These are phyloP conservation scores for Campylomormyrus numenius DNA, from an alignment of 2,113 vertebrate species.

Conservation along the genomic window DNA sequence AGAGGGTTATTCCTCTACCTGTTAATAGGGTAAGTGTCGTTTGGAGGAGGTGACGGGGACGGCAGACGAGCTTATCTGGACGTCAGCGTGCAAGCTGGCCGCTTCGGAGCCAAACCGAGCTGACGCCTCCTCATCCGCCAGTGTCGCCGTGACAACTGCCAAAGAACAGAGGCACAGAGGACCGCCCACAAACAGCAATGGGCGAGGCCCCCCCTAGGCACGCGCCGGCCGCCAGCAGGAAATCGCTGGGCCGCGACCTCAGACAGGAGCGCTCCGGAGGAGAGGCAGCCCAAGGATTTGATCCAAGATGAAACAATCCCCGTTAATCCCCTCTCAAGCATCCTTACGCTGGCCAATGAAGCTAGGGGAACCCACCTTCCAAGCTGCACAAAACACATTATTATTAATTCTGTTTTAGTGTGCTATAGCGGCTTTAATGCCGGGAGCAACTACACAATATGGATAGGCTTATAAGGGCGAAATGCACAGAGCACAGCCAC, in stretches of 20 bases:
- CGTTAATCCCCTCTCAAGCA: conserved; percentile 19
- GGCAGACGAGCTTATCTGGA: not conserved
- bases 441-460: not conserved
- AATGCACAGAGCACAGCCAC: not conserved
- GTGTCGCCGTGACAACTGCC: not conserved
- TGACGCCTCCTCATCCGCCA: not conserved
- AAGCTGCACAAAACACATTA: not conserved
- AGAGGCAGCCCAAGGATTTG: conserved; percentile 11
- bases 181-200: conserved; percentile 16
- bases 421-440: not conserved
- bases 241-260: not conserved
- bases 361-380: not conserved
- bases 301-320: conserved; percentile 25
- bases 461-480: not conserved
- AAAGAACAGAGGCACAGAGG: not conserved
- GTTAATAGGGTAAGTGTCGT: not conserved
- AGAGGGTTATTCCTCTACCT: not conserved
- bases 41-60: not conserved
- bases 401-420: not conserved
- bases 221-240: not conserved
- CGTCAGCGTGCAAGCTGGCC: not conserved
- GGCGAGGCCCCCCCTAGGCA: not conserved
- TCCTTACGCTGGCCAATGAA: not conserved
- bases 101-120: not conserved
- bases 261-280: conserved; percentile 16